These are phyloP conservation scores for Vesta saturnalis DNA, from an alignment of 2,888 invertebrate species.

Conservation along the genomic window DNA sequence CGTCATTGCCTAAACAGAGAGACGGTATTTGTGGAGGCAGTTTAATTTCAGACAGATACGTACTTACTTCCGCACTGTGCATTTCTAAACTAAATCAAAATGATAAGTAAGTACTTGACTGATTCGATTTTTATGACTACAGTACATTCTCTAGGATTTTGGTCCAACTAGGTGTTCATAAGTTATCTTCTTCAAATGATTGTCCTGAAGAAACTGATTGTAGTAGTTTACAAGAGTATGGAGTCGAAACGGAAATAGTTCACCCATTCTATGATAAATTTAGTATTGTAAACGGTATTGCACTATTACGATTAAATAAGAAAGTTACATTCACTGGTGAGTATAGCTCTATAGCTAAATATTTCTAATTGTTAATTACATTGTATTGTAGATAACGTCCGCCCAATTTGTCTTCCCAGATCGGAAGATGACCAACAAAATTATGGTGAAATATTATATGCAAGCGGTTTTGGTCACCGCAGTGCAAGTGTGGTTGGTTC, in stretches of 20 bases:
- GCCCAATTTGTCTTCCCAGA: slow-evolving; percentile 4
- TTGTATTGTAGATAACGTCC: background rate
- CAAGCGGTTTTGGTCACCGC: background rate
- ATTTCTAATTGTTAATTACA: too few species aligned
- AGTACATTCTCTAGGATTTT: too few species aligned
- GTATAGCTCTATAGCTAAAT: background rate
- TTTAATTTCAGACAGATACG: background rate
- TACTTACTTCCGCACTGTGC: background rate
- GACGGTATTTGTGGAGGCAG: background rate
- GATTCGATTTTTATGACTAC: too few species aligned
- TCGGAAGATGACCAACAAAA: background rate
- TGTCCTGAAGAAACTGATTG: too few species aligned
- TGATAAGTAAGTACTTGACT: background rate
- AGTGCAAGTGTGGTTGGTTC: too few species aligned
- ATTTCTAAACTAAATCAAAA: background rate
- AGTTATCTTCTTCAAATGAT: too few species aligned
- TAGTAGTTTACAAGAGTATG: background rate
- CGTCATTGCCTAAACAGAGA: background rate
- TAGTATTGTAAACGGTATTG: background rate
- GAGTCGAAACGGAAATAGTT: background rate
- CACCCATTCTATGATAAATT: slow-evolving; percentile 2
- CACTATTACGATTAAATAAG: background rate
- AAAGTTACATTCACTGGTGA: background rate
- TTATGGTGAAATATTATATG: background rate
- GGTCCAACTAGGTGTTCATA: too few species aligned